phyloP scores from a whole-genome alignment of 2,888 invertebrate genomes.

The Cotesia congregata region DNA sequence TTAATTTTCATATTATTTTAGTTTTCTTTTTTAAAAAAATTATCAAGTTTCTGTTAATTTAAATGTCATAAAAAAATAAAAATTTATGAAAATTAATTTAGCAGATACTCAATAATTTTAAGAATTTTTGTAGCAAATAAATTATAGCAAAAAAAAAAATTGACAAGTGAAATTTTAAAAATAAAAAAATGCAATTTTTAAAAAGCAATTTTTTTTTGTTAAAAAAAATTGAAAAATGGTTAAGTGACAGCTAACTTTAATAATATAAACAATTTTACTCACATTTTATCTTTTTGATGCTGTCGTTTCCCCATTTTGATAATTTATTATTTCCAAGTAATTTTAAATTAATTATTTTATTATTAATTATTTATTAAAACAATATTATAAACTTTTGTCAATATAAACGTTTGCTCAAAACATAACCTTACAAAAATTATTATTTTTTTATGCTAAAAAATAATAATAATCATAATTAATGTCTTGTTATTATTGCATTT shows the following conservation, averaged over 20 bases:
- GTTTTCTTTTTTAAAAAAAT: neutral
- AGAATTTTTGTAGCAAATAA: too few relatives aligned
- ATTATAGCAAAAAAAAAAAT: neutral
- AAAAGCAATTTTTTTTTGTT: too few relatives aligned
- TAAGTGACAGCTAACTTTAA: neutral
- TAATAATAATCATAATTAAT: neutral
- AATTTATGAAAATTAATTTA: too few relatives aligned
- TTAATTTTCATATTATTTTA: too few relatives aligned
- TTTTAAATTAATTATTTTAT: neutral
- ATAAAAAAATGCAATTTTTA: too few relatives aligned
- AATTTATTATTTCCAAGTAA: neutral
- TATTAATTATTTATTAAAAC: neutral
- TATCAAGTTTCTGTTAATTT: too few relatives aligned
- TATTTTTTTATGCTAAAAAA: neutral
- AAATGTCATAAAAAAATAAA: too few relatives aligned
- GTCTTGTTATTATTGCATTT: neutral
- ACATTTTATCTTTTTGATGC: conserved; percentile 96
- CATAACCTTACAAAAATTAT: neutral
- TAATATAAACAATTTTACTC: conserved; percentile 59
- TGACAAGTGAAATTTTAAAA: too few relatives aligned
- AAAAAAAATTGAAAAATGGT: neutral
- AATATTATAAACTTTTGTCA: neutral
- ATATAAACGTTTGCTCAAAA: neutral
- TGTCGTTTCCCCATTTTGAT: conserved; percentile 91
- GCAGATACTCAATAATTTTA: too few relatives aligned